These are phyloP conservation scores for Thysanoteuthis rhombus DNA, from an alignment of 2,888 invertebrate species.

Conservation along the genomic window DNA sequence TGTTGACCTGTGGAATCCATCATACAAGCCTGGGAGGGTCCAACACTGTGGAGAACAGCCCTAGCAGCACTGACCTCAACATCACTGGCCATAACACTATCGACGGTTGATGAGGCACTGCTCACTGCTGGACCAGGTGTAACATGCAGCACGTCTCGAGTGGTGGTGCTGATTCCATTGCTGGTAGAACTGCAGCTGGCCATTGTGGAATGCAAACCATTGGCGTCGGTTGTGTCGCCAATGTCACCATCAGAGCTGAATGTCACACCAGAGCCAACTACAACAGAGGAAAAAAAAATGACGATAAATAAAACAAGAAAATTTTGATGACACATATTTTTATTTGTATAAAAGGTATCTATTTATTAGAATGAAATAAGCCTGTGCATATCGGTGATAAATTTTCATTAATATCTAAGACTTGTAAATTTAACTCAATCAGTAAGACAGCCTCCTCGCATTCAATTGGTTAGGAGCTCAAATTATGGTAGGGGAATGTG, in stretches of 20 bases:
- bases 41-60: background rate
- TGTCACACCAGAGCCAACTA: conserved; percentile 25
- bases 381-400: too few species aligned
- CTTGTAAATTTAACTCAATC: too few species aligned
- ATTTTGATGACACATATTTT: too few species aligned
- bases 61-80: background rate
- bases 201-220: conserved; percentile 40
- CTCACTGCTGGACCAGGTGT: background rate
- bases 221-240: conserved; percentile 37
- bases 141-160: background rate
- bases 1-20: background rate
- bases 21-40: background rate
- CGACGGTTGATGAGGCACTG: conserved; percentile 18
- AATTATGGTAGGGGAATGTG: too few species aligned
- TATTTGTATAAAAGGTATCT: too few species aligned
- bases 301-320: too few species aligned
- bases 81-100: background rate
- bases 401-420: too few species aligned
- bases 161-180: conserved; percentile 25
- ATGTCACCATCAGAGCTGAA: conserved; percentile 15
- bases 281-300: background rate
- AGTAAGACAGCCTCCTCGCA: too few species aligned
- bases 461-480: too few species aligned
- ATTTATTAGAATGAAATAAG: too few species aligned
- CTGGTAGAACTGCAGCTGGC: background rate